Base-by-base conservation (phyloP, 2,113 vertebrate genomes). In the Proteles cristata region DNA sequence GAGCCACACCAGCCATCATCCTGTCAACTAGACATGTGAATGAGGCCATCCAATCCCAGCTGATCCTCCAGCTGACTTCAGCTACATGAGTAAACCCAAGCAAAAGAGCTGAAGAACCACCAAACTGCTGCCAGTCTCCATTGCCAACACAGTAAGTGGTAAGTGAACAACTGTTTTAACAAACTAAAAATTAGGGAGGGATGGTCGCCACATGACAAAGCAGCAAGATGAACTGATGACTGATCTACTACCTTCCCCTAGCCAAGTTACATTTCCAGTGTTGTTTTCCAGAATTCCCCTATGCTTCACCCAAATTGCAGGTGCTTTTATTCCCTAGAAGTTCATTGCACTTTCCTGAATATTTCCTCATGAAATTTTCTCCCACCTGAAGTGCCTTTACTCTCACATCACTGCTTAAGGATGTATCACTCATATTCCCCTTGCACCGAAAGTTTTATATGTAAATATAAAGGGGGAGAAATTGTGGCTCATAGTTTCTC, bases 351-450 rank as follows among this genome's bases (percentile, higher is more conserved):
- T 74, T 87, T 89, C 61, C 11, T 55, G 21, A 87, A 84, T 88
- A 68, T 31, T 97, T 88, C 11, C 28, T 83, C 39, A n/a, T 16
- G 14, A 92, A 58, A 90, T 55, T 92, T 92, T 25, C 50, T 63
- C 93, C n/a, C 25, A 33, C 45, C 26, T 74, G 15, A 94, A 66
- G 23, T 91, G 19, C 21, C 14, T 84, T 88, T 69, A 91, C 45
- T 95, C 19, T 69, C 74, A 66, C 23, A 68, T 79, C 58, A 55
- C 88, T 71, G 6, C 28, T 73, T 82, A 92, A 79, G 39, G 43
- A 97, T 95, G 65, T 77, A 66, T 88, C 39, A 43, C 8, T 94
- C 66, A 86, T 86, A 31, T 50, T 88, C 15, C 8, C 39, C 31
- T 65, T 77, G 16, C 66, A 93, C 63, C 83, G 45, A 83, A 95